Base-by-base conservation (phyloP, 2,888 invertebrate genomes). In the Phoronis australis region DNA sequence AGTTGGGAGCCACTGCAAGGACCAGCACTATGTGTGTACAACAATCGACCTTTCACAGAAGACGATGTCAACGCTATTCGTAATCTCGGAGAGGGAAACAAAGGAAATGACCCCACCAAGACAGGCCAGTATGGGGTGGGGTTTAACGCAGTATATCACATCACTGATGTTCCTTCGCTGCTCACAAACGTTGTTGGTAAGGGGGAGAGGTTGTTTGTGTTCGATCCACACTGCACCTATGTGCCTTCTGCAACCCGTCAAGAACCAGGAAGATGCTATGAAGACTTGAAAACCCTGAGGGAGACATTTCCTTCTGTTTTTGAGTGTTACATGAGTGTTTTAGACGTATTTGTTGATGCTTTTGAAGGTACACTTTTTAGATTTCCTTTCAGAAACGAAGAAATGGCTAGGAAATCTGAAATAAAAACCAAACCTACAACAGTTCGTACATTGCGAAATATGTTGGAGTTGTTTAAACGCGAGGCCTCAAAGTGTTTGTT, bases 61-160 rank as follows among this genome's bases (percentile, higher is more conserved):
- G 48, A 50, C 24, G 72, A 73, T 50, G 47, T 74, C 4, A 46
- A 56, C 42, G 73, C 72, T 20, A 71, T 75, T 40, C 68, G 68
- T 39, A 57, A 61, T 37, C 62, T 73, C 1, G 73, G 75, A 3
- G 57, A 62, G 26, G 72, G 73, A 3, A 68, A 67, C 48, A 73
- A 73, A 54, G 44, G 54, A 18, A 50, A 56, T 20, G 71, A 73
- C 50, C 61, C 68, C 3, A 57, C 64, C 48, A 69, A 69, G 47
- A 70, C 68, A 0, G 73, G 75, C 2, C 68, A 71, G 45, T 75
- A 68, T 60, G 75, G 75, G 23, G 68, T 73, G 20, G 75, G 75
- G 0, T 74, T 75, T 52, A 75, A 71, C 54, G 66, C 64, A 22
- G 73, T 75, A 3, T 75, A 73, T 53, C 66, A 72, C 53, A 41